Conservation (phyloP, 2,113 vertebrate genomes). For the Accipiter cooperii region DNA sequence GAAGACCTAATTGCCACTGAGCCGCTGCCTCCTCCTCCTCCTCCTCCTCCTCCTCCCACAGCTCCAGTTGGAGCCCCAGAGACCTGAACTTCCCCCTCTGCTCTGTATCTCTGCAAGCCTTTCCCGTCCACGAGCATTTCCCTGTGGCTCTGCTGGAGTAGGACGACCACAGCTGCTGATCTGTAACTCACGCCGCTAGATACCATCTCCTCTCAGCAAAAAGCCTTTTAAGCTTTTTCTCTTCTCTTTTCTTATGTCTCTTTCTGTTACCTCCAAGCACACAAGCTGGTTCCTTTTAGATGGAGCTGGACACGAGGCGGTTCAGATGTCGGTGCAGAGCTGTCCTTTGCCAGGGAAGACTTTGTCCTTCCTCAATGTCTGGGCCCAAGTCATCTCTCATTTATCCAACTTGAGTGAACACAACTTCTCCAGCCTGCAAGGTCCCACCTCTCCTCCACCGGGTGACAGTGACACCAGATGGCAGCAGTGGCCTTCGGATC, state of each 20-base stretch:
- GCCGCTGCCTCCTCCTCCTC: background rate
- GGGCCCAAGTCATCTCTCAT: background rate
- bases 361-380: background rate
- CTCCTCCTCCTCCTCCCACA: background rate
- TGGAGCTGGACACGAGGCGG: accelerated
- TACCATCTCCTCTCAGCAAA: background rate
- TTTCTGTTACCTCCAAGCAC: background rate
- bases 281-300: background rate
- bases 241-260: background rate
- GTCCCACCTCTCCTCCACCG: background rate
- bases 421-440: background rate
- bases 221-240: background rate
- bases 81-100: background rate
- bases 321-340: background rate
- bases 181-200: background rate
- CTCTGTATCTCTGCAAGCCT: background rate
- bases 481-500: constrained; percentile 85
- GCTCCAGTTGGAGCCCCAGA: background rate
- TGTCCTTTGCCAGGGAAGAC: background rate
- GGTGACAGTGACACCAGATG: constrained; percentile 76
- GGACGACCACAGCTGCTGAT: background rate
- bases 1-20: background rate
- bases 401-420: background rate
- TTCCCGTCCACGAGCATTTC: accelerated
- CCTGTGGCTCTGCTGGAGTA: background rate